Base-by-base conservation (phyloP, 2,797 vertebrate species). In the Acrossocheilus fasciatus region DNA sequence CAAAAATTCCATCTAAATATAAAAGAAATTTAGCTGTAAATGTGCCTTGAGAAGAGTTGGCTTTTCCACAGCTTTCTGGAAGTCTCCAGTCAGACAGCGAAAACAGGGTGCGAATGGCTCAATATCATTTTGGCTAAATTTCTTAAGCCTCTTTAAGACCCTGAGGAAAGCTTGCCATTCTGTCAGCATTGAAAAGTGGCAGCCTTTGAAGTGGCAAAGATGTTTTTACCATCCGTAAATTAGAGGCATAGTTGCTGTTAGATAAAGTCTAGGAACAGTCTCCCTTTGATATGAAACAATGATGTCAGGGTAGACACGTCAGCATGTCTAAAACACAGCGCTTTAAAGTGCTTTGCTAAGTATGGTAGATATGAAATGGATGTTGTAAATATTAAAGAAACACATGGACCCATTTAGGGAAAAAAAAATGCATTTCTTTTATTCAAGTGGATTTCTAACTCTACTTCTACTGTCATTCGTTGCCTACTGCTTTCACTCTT, bases 251-350 rank as follows among this genome's bases (percentile, higher is more conserved):
- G 43, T 79, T 26, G 15, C 30, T 47, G 6, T 2, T 34, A 81
- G 73, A 86, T 81, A 73, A 86, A 89, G 86, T 47, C 80, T 57
- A 72, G 34, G 85, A 82, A 47, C 43, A 10, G 20, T 69, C 26
- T 80, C 30, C 39, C 72, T 83, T 85, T 86, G 72, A 86, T 80
- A 80, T 73, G 86, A 87, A 82, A 87, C 83, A 81, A 45, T 17
- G 41, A 81, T 87, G 87, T 80, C 72, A 66, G 68, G 26, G 26
- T 50, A 69, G n/a, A 86, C 76, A 45, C 8, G 18, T 70, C 76
- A 86, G 81, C 34, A 20, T 52, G 41, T 73, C 45, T 43, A 43
- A 41, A 80, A 80, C 69, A 78, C 59, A 14, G 62, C 4, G 52
- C 64, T 84, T 83, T 74, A 66, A 81, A 73, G 47, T 47, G 5